Percentiles rank a stretch among this genome's conserved stretches.
phyloP scores from a whole-genome alignment of 2,797 vertebrate genomes.

The Phaenicophaeus curvirostris region DNA sequence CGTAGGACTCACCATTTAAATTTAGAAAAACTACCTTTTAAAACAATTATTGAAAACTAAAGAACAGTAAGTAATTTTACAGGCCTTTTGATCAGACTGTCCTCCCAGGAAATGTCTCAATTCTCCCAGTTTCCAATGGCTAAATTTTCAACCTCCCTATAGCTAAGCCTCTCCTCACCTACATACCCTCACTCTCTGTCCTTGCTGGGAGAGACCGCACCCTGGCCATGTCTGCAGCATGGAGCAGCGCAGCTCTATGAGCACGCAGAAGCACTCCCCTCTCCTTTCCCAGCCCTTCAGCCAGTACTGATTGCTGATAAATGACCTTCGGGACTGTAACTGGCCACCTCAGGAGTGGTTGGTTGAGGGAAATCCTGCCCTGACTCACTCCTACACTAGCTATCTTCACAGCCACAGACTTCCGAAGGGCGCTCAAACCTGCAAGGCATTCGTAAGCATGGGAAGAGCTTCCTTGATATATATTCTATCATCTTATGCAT shows the following conservation, averaged over 20 bases:
- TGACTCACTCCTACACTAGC: conserved; percentile 42
- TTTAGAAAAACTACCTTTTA: neutral
- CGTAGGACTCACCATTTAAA: neutral
- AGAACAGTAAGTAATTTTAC: neutral
- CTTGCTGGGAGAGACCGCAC: neutral
- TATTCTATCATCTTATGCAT: conserved; percentile 54
- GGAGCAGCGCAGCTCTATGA: neutral
- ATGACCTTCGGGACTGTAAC: neutral
- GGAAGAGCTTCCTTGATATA: conserved; percentile 55
- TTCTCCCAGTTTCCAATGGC: neutral
- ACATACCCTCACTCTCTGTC: neutral
- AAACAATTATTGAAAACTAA: neutral
- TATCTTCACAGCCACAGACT: conserved; percentile 68
- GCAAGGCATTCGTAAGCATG: conserved; percentile 2
- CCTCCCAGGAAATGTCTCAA: neutral
- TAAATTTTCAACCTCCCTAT: neutral
- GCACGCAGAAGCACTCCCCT: neutral
- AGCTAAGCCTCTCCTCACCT: neutral
- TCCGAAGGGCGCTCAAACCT: conserved; percentile 59
- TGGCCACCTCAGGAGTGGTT: conserved; percentile 18
- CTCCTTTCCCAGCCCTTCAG: neutral
- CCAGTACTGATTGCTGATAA: neutral
- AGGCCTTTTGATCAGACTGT: neutral
- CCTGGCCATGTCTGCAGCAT: rapidly evolving
- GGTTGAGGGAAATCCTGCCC: conserved; percentile 49